These are phyloP conservation scores for Buphagus erythrorhynchus DNA, from an alignment of 2,797 vertebrate genomes.

Conservation along the genomic window DNA sequence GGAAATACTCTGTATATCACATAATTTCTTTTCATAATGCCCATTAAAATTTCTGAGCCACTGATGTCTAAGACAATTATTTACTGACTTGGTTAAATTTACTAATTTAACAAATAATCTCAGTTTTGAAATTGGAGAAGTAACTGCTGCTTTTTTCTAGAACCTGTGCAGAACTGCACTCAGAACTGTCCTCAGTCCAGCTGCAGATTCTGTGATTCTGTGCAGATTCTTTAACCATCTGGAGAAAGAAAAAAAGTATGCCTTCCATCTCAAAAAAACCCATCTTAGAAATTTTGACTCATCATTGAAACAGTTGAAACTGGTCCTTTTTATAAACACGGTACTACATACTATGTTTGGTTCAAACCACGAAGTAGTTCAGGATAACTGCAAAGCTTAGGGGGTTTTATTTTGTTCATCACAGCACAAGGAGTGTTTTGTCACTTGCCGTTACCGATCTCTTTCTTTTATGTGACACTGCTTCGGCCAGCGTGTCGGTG, in stretches of 20 bases:
- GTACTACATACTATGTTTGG: background rate
- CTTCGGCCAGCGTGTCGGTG: background rate
- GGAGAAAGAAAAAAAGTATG: background rate
- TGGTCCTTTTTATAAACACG: background rate
- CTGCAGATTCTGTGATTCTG: background rate
- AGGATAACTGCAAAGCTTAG: background rate
- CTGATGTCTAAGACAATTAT: background rate
- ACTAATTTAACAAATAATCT: background rate
- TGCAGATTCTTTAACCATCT: background rate
- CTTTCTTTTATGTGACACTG: background rate
- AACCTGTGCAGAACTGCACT: background rate
- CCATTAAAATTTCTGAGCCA: background rate
- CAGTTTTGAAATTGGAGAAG: background rate
- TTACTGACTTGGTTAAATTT: background rate
- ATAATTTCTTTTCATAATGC: background rate
- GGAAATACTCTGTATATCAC: background rate
- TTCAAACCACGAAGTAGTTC: background rate
- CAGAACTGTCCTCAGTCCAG: background rate
- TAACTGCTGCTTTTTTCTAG: background rate
- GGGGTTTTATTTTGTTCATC: background rate
- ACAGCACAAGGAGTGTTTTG: background rate
- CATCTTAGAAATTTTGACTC: background rate
- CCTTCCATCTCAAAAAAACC: background rate
- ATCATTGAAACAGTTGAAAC: background rate
- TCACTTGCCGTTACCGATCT: too few species aligned